Base-by-base conservation (phyloP, 2,113 vertebrate genomes). In the Chinchilla lanigera region DNA sequence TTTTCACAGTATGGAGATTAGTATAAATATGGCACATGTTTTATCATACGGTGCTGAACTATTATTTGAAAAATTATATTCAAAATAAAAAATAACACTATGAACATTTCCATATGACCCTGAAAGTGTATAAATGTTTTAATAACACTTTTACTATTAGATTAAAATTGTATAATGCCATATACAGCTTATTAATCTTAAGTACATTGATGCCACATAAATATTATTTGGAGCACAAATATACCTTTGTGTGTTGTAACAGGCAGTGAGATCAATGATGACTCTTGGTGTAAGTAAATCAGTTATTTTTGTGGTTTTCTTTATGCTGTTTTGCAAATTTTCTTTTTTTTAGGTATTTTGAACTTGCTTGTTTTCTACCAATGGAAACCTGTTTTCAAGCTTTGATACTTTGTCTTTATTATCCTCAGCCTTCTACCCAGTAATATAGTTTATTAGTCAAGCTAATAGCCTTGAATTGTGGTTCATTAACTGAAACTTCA, bases 401-500 rank as follows among this genome's bases (percentile, higher is more conserved):
- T 89, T 92, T 73, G 35, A 87, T 96, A n/a, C 17, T 97, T 94
- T 94, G 44, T 97, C 96, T 98, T 98, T 87, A 96, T 98, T 98
- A 86, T 56, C 67, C 13, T 50, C 78, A 96, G 38, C 41, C 94
- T 98, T 97, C 96, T 97, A 16, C 96, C 97, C 81, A 95, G 38
- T 96, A 96, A 95, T 77, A 90, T 94, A 95, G 85, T 98, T 98
- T 97, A 97, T 98, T 98, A 98, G 97, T 98, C 81, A 97, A 97
- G 60, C 44, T 95, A 96, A 98, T 97, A 97, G 12, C 5, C 81
- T 86, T 93, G 91, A 96, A 52, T 73, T 94, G 84, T 89, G n/a
- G 65, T 97, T 98, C 95, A 97, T 97, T 98, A 98, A 97, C 61
- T 98, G 85, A 97, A 98, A 96, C 91, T 97, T 98, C 65, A 95